Conservation (phyloP, 2,888 invertebrate genomes). For the Oscheius sp. region DNA sequence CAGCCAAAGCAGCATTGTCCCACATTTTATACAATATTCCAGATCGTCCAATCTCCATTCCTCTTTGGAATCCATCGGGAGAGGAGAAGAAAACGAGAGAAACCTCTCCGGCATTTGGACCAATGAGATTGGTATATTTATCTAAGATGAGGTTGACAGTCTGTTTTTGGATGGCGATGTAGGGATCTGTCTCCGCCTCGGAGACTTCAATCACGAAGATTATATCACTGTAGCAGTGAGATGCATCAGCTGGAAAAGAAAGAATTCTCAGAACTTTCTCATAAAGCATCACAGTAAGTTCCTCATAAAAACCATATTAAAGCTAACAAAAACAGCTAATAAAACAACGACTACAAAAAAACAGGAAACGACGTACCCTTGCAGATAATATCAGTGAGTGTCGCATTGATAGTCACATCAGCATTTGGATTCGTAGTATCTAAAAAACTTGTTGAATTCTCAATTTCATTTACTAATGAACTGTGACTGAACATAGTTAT, state of each 20-base stretch:
- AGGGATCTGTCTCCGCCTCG: not conserved
- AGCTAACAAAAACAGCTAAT: too few species aligned
- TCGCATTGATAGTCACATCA: constrained; percentile 18
- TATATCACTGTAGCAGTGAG: constrained; percentile 7
- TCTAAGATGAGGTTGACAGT: constrained; percentile 7
- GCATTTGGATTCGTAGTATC: too few species aligned
- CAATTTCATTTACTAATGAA: too few species aligned
- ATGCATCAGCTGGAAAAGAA: not conserved
- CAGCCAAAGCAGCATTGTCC: not conserved
- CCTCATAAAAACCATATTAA: too few species aligned
- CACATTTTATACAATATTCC: constrained; percentile 20
- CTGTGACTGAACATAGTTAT: constrained; percentile 15
- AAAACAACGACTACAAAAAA: too few species aligned
- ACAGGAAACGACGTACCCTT: constrained; percentile 8
- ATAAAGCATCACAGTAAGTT: too few species aligned
- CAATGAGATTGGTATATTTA: not conserved
- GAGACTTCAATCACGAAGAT: constrained; percentile 25
- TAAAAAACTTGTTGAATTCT: too few species aligned
- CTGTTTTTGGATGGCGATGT: constrained; percentile 8
- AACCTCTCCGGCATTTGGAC: constrained; percentile 21
- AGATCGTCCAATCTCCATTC: not conserved
- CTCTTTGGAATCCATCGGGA: not conserved
- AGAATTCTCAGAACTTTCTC: not conserved
- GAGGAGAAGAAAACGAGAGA: constrained; percentile 23
- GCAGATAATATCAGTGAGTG: constrained; percentile 13